Evolutionary conservation across 2,113 vertebrate genomes (phyloP).

Genomic region (Dolichallabes microphthalmus): DNA sequence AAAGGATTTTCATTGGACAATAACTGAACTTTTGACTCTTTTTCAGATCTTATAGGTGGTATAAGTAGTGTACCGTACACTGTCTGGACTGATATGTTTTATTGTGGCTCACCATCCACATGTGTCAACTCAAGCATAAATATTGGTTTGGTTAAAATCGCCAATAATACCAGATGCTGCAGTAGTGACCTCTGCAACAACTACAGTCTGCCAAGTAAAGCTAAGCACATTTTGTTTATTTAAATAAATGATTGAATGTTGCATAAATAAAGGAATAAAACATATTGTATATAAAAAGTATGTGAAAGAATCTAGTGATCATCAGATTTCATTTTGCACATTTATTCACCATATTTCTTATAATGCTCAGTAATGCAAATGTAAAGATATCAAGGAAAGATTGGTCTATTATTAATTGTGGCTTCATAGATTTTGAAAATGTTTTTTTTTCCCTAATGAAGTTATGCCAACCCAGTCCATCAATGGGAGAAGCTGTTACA

Average conservation of each 20-base stretch:
- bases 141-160: not conserved
- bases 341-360: not conserved
- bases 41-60: not conserved
- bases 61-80: not conserved
- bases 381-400: not conserved
- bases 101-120: not conserved
- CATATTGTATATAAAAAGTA: no score
- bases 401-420: not conserved
- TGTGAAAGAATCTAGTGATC: not conserved
- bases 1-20: not conserved
- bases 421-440: not conserved
- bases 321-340: not conserved
- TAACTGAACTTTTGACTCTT: not conserved
- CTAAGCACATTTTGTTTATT: not conserved
- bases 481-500: slow-evolving; percentile 19
- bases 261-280: no score
- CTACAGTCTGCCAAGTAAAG: not conserved
- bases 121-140: not conserved
- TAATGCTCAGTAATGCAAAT: not conserved
- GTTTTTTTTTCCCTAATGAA: not conserved
- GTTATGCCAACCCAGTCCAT: not conserved
- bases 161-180: not conserved
- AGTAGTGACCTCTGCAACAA: not conserved
- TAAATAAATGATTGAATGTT: not conserved
- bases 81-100: rapidly evolving